Evolutionary conservation across 1,140 invertebrate species (phyloP).

Genomic region (Zaprionus africanus): DNA sequence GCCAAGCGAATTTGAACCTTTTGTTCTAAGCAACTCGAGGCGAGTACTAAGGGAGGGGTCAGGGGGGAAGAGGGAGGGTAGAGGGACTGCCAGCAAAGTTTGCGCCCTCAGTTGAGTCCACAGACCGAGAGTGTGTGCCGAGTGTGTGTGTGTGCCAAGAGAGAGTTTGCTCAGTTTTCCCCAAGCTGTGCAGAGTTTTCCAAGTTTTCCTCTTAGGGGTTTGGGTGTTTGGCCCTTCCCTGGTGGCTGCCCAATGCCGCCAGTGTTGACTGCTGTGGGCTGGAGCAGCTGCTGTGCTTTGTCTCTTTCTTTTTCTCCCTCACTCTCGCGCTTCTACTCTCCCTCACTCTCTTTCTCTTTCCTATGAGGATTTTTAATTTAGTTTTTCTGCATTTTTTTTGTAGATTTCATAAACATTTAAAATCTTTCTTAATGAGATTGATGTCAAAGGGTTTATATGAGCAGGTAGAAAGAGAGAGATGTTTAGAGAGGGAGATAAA

Average conservation of each 20-base stretch:
- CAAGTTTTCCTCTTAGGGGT: constrained; percentile 45
- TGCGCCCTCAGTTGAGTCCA: constrained; percentile 15
- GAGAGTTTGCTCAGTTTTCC: constrained; percentile 33
- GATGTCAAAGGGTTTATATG: background rate
- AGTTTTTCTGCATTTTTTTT: background rate
- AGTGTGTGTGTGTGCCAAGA: constrained; percentile 2
- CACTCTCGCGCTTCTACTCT: background rate
- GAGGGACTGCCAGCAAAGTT: constrained; percentile 36
- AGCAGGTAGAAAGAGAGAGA: too few relatives aligned
- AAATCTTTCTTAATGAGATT: background rate
- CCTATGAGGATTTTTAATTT: background rate
- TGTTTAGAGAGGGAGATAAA: too few relatives aligned
- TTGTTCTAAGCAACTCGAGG: constrained; percentile 64
- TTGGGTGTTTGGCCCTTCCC: constrained; percentile 8
- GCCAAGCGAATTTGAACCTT: constrained; percentile 45
- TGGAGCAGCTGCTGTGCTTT: constrained; percentile 1
- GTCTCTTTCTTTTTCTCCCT: background rate
- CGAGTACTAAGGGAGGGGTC: background rate
- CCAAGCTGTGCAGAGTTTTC: constrained; percentile 2
- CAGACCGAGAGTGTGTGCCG: background rate
- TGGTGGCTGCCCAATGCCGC: constrained; percentile 47
- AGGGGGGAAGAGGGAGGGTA: constrained; percentile 32
- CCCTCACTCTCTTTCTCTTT: too few relatives aligned
- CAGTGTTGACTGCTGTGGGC: constrained; percentile 63
- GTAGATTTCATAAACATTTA: background rate